Conservation (phyloP, 2,888 invertebrate genomes). For the Sarcophaga rosellei region DNA sequence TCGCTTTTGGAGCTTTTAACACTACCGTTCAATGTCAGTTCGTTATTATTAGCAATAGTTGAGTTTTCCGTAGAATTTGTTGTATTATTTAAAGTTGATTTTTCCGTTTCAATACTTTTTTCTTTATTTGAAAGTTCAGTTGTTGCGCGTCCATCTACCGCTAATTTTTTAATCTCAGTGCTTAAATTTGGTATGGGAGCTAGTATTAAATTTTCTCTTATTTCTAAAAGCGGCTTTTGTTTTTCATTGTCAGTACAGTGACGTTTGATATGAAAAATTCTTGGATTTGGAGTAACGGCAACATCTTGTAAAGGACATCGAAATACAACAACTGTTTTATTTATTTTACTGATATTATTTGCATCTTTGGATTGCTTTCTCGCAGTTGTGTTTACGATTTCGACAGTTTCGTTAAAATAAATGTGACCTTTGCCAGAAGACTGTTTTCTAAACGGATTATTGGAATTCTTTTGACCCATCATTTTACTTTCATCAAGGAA, state of each 20-base stretch:
- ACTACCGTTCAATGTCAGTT: neutral
- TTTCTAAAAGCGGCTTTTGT: conserved; percentile 37
- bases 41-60: neutral
- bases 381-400: conserved; percentile 6
- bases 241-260: neutral
- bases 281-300: conserved; percentile 40
- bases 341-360: neutral
- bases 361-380: conserved; percentile 6
- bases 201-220: conserved; percentile 54
- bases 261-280: conserved; percentile 44
- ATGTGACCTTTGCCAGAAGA: conserved; percentile 15
- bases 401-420: conserved; percentile 56
- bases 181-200: neutral
- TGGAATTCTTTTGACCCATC: neutral
- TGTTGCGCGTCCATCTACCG: neutral
- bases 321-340: conserved; percentile 32
- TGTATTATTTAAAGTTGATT: conserved; percentile 1
- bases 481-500: conserved; percentile 37
- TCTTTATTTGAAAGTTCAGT: neutral
- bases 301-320: conserved; percentile 43
- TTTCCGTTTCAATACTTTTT: neutral
- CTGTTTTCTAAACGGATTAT: conserved; percentile 33
- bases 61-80: neutral
- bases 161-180: neutral
- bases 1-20: neutral